phyloP scores from a whole-genome alignment of 2,888 invertebrate species.

The Meteorus cinctellus region DNA sequence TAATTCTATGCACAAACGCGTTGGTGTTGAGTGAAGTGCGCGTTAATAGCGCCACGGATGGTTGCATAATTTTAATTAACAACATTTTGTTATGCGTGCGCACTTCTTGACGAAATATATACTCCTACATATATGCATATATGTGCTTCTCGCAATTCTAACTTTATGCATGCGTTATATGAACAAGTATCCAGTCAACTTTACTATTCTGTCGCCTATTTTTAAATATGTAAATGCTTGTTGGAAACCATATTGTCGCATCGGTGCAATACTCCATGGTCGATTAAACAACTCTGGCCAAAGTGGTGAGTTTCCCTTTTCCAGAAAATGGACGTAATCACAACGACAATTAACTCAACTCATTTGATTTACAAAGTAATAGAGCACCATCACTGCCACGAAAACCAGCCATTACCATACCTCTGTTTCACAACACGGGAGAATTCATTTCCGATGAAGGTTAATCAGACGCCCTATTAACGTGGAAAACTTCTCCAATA shows the following conservation, averaged over 20 bases:
- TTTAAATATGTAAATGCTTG: not conserved
- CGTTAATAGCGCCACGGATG: not conserved
- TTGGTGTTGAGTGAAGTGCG: not conserved
- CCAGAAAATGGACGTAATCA: constrained; percentile 36
- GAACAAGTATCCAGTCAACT: constrained; percentile 53
- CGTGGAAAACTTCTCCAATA: not conserved
- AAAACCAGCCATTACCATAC: not conserved
- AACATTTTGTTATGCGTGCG: not conserved
- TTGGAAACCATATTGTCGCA: constrained; percentile 5
- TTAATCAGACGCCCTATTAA: constrained; percentile 46
- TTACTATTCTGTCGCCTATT: not conserved
- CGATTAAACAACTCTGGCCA: constrained; percentile 51
- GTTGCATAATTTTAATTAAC: constrained; percentile 33
- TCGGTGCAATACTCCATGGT: constrained; percentile 18
- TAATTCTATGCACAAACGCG: not conserved
- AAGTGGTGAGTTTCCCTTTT: not conserved
- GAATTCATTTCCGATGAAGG: constrained; percentile 18
- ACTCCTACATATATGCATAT: not conserved
- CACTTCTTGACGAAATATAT: not conserved
- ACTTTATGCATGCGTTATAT: constrained; percentile 56
- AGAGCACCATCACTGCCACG: constrained; percentile 41
- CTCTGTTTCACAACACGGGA: not conserved
- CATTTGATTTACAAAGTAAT: constrained; percentile 53
- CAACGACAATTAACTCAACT: constrained; percentile 51
- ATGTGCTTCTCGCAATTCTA: constrained; percentile 49